A percentile compares a stretch with the other conserved stretches of the same genome.
Conservation (phyloP, 2,888 invertebrate species). For the Muscina levida region DNA sequence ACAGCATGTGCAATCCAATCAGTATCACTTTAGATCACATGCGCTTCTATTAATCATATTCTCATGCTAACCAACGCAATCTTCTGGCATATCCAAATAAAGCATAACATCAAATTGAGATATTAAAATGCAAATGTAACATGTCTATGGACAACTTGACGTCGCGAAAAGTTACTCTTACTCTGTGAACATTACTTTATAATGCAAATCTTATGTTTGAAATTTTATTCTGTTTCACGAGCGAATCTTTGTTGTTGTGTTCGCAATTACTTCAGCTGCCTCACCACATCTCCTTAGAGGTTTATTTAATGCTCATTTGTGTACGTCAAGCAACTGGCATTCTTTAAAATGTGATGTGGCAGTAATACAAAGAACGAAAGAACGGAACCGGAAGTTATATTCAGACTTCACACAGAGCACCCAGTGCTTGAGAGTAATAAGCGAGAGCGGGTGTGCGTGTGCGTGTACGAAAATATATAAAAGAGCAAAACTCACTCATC, state of each 20-base stretch:
- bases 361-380: background rate
- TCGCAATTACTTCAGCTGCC: background rate
- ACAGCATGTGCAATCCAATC: too few relatives aligned
- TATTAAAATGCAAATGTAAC: conserved; percentile 21
- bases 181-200: conserved; percentile 4
- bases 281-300: conserved; percentile 32
- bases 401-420: background rate
- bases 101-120: background rate
- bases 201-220: conserved; percentile 30
- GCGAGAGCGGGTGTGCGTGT: background rate
- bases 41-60: background rate
- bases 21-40: too few relatives aligned
- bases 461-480: background rate
- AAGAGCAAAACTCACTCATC: background rate
- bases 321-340: conserved; percentile 41
- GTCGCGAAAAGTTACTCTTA: background rate
- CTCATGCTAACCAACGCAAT: background rate
- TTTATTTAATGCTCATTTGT: conserved; percentile 53
- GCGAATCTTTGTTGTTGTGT: background rate
- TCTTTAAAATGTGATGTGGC: conserved; percentile 35
- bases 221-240: conserved; percentile 6
- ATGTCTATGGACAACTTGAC: too few relatives aligned
- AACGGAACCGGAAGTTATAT: conserved; percentile 3
- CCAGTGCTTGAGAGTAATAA: too few relatives aligned
- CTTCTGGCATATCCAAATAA: too few relatives aligned